Evolutionary conservation across 1,140 invertebrate genomes (phyloP).

Genomic region (Ips typographus): DNA sequence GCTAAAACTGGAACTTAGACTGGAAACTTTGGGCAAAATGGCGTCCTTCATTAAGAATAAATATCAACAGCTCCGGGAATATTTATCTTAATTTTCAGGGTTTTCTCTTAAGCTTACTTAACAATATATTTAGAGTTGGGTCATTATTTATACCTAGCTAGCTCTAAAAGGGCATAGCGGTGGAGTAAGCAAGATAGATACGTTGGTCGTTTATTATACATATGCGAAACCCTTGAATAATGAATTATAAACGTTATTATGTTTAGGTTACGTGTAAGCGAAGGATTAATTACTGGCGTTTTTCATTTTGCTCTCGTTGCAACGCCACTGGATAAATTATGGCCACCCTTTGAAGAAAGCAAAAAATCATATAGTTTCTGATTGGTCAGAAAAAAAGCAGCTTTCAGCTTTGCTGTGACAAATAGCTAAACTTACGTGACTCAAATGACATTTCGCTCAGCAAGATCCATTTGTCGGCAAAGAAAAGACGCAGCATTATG

Average conservation of each 20-base stretch:
- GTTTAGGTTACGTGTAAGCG: no score
- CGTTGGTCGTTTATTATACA: slow-evolving; percentile 8
- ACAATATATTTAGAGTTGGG: slow-evolving; percentile 27
- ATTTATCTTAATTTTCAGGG: slow-evolving; percentile 25
- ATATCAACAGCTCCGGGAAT: slow-evolving; percentile 11
- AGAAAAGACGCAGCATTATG: slow-evolving; percentile 78
- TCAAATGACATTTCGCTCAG: slow-evolving; percentile 84
- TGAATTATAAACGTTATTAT: no score
- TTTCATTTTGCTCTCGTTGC: no score
- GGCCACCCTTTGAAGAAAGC: no score
- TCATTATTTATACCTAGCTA: slow-evolving; percentile 22
- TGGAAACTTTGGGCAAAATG: slow-evolving; percentile 20
- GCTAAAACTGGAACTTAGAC: slow-evolving; percentile 10
- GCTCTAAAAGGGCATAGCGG: slow-evolving; percentile 21
- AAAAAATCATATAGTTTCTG: background rate
- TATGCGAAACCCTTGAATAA: slow-evolving; percentile 3
- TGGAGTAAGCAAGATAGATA: slow-evolving; percentile 19
- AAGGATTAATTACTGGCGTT: no score
- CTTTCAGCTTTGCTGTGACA: background rate
- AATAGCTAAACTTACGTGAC: slow-evolving; percentile 61
- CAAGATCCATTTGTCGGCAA: slow-evolving; percentile 83
- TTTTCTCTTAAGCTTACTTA: slow-evolving; percentile 22
- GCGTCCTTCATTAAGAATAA: slow-evolving; percentile 26
- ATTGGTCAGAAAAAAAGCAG: background rate
- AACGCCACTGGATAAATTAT: no score